Percentiles rank a stretch among this genome's conserved stretches.
These are phyloP conservation scores for Pristiophorus japonicus DNA, from an alignment of 2,113 vertebrate genomes.

Conservation along the genomic window DNA sequence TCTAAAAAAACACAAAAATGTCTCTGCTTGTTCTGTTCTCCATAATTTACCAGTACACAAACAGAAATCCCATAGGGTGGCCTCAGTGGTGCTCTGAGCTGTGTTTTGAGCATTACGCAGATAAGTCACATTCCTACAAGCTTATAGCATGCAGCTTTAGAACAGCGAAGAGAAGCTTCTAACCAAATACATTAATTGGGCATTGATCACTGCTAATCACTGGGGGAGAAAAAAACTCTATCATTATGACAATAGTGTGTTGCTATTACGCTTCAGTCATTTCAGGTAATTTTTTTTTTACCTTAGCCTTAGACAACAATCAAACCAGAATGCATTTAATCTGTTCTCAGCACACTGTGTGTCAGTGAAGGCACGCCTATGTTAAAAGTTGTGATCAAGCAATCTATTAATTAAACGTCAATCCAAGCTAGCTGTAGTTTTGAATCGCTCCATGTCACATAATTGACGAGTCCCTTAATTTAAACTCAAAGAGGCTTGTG, in stretches of 20 bases:
- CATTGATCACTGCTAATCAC: constrained; percentile 25
- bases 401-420: background rate
- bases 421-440: background rate
- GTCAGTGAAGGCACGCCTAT: background rate
- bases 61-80: constrained; percentile 15
- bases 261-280: background rate
- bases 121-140: constrained; percentile 4
- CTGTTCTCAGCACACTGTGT: background rate
- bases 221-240: background rate
- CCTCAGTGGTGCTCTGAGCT: background rate
- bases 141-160: background rate
- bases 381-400: constrained; percentile 6
- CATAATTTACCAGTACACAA: constrained; percentile 19
- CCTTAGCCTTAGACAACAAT: background rate
- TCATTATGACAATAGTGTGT: background rate
- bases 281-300: background rate
- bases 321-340: background rate
- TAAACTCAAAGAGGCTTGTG: too few relatives aligned
- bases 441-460: background rate
- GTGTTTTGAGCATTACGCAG: constrained; percentile 15
- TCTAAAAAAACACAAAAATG: background rate
- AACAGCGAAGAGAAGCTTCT: constrained; percentile 14
- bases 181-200: constrained; percentile 33
- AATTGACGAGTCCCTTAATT: too few relatives aligned
- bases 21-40: constrained; percentile 1